phyloP scores from a whole-genome alignment of 2,888 invertebrate genomes.

The Microplitis deprimator region DNA sequence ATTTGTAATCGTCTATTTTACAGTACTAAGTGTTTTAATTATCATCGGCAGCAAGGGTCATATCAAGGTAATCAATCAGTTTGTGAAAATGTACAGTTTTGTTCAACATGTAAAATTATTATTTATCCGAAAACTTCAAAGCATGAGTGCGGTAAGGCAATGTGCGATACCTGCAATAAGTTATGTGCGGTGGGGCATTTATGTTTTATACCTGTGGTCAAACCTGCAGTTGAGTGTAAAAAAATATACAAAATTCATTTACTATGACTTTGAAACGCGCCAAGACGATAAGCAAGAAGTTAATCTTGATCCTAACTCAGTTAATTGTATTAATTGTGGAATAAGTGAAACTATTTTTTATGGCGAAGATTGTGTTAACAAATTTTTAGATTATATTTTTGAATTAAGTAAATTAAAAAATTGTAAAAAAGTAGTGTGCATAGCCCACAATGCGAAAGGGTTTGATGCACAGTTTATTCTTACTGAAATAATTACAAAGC shows the following conservation, averaged over 20 bases:
- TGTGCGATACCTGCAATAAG: not conserved
- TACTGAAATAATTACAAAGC: not conserved
- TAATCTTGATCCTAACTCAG: not conserved
- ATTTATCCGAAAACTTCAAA: not conserved
- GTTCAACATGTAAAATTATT: not conserved
- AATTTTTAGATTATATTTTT: not conserved
- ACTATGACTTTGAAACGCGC: not conserved
- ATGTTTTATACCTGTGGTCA: not conserved
- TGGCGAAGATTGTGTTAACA: not conserved
- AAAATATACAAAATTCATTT: not conserved
- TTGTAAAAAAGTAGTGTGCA: not conserved
- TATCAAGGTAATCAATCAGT: not conserved
- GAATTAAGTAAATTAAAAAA: not conserved
- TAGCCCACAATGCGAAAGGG: not conserved
- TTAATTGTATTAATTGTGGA: not conserved
- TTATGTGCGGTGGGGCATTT: not conserved
- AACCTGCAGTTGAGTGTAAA: not conserved
- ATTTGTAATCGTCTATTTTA: not conserved
- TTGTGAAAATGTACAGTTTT: not conserved
- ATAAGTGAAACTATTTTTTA: not conserved
- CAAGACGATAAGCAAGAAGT: not conserved
- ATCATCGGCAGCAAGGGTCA: not conserved
- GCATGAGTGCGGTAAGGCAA: not conserved
- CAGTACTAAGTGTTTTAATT: not conserved
- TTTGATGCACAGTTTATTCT: not conserved